Base-by-base conservation (phyloP, 2,113 vertebrate species). In the Toxotes jaculatrix region DNA sequence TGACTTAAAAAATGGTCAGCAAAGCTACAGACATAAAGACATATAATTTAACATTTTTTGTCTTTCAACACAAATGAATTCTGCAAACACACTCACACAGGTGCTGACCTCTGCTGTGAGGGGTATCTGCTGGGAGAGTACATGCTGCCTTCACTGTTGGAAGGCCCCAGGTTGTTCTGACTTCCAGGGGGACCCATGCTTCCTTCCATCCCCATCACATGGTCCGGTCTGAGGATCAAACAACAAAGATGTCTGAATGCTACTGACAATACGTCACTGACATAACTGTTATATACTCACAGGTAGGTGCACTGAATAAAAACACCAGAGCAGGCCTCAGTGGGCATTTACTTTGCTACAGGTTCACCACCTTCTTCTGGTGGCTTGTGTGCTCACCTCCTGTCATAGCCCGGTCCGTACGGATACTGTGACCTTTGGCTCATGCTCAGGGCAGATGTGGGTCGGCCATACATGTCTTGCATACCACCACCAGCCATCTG, bases 401-500 rank as follows among this genome's bases (percentile, higher is more conserved):
- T 96, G 81, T 99, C 97, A 17, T 98, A 99, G 77, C 96, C 93
- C 7, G 94, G 91, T 67, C 96, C 96, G 0, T 98, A 99, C 2
- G 97, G 94, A 78, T 98, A 99, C 92, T 98, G 98, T 21, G 97
- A 96, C 49, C 98, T 95, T 82, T 98, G 97, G 87, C 95, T 96
- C 95, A 99, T 96, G 88, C 95, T 96, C 93, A 99, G 93, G 11
- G 94, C 95, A 71, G 96, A 95, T 7, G 97, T 94, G 31, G 95
- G 95, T 31, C 94, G 93, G 82, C 97, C 97, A 83, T 98, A 99
- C 94, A 99, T 94, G 38, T 99, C 98, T 89, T 98, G 97, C 94
- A 98, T 96, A 53, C 96, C 95, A 85, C 97, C 96, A 71, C 95
- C 93, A 73, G 98, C 94, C 94, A 98, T 96, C 92, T 98, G 97